A percentile compares a stretch with the other conserved stretches of the same genome.
These are phyloP conservation scores for Hedya salicella DNA, from an alignment of 2,888 invertebrate genomes.

Conservation along the genomic window DNA sequence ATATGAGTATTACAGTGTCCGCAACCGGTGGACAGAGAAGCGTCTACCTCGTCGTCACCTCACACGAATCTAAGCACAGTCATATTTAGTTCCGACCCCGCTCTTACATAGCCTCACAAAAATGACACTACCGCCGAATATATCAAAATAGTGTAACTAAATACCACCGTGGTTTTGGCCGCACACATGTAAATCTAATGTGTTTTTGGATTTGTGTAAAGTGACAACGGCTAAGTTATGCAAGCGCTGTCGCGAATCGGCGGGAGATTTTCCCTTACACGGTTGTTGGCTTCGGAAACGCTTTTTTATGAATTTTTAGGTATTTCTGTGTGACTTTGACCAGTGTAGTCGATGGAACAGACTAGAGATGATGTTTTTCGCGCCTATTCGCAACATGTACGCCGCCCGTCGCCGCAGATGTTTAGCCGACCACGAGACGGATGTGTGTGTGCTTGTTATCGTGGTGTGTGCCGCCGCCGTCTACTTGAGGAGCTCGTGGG, in stretches of 20 bases:
- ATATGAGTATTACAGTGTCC: constrained; percentile 21
- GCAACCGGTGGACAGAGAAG: constrained; percentile 44
- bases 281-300: too few species aligned
- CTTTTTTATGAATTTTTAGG: too few species aligned
- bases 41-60: constrained; percentile 23
- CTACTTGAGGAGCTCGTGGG: constrained; percentile 98
- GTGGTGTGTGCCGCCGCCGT: constrained; percentile 70
- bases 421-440: constrained; percentile 71
- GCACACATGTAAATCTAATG: constrained; percentile 37
- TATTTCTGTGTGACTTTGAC: background rate
- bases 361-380: background rate
- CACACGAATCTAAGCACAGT: constrained; percentile 25
- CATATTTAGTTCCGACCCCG: constrained; percentile 23
- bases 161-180: constrained; percentile 25
- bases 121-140: constrained; percentile 29
- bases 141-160: constrained; percentile 36
- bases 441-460: constrained; percentile 57
- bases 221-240: constrained; percentile 26
- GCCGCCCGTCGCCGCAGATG: background rate
- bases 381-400: constrained; percentile 20
- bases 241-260: constrained; percentile 24
- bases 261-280: background rate
- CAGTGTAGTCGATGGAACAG: constrained; percentile 7
- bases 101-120: constrained; percentile 30
- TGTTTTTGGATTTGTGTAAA: constrained; percentile 31